Conservation (phyloP, 1,140 invertebrate species). For the Drosophila obscura region DNA sequence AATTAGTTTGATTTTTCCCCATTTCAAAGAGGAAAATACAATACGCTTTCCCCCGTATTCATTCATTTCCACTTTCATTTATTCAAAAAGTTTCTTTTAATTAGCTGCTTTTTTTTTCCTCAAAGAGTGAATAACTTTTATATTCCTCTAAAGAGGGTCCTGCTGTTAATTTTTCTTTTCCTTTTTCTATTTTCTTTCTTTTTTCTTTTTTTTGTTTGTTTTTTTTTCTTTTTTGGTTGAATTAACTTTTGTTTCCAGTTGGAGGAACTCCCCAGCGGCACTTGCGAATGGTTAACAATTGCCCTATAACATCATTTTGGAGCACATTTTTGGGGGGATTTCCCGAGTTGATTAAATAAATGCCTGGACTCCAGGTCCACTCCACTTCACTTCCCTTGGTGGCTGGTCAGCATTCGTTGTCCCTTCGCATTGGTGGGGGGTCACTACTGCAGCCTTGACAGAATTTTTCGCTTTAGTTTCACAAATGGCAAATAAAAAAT, state of each 20-base stretch:
- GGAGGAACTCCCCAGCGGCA: conserved; percentile 35
- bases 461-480: conserved; percentile 15
- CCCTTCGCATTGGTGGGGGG: neutral
- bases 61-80: conserved; percentile 22
- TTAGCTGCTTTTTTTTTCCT: conserved; percentile 20
- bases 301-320: conserved; percentile 46
- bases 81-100: conserved; percentile 11
- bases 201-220: conserved; percentile 20
- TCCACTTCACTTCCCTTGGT: neutral
- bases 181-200: neutral
- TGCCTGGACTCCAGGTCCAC: conserved; percentile 14
- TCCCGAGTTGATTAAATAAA: conserved; percentile 60
- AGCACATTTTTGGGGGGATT: conserved; percentile 28
- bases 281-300: conserved; percentile 58
- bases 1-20: neutral
- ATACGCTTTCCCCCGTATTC: neutral
- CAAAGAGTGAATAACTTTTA: conserved; percentile 25
- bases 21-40: conserved; percentile 11
- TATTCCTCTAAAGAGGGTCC: conserved; percentile 30
- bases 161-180: conserved; percentile 18
- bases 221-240: conserved; percentile 34
- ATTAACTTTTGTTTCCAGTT: conserved; percentile 32
- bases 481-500: conserved; percentile 60
- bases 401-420: conserved; percentile 14
- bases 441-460: conserved; percentile 22